These are phyloP conservation scores for Pangasius macronema DNA, from an alignment of 2,797 vertebrate genomes.

Conservation along the genomic window DNA sequence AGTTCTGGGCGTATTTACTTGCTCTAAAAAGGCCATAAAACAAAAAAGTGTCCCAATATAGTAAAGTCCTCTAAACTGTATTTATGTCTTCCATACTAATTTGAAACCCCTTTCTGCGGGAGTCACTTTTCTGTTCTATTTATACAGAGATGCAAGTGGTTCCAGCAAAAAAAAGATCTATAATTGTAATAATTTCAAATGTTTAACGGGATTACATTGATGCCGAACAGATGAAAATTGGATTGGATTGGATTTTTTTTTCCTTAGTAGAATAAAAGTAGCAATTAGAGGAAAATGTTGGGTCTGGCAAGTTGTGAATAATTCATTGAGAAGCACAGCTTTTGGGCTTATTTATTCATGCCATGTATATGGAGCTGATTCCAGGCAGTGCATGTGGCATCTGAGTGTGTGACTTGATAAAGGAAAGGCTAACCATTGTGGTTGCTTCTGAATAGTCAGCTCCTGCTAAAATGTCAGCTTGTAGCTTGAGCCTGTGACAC, in stretches of 20 bases:
- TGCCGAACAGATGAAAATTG: not conserved
- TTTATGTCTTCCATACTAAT: not conserved
- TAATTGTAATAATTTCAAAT: not conserved
- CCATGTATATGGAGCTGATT: conserved; percentile 64
- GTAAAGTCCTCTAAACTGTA: not conserved
- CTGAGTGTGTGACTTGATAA: conserved; percentile 41
- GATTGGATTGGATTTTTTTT: not conserved
- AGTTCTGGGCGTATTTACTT: not conserved
- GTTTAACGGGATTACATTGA: not conserved
- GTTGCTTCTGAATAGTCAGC: conserved; percentile 36
- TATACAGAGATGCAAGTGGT: not conserved
- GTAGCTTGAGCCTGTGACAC: not conserved
- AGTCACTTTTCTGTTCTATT: not conserved
- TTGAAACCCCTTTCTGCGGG: not conserved
- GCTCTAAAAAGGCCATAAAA: not conserved
- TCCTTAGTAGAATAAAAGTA: not conserved
- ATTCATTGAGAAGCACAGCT: conserved; percentile 63
- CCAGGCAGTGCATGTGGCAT: conserved; percentile 68
- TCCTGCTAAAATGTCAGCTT: conserved; percentile 39
- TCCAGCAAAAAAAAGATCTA: not conserved
- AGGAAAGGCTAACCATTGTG: conserved; percentile 25
- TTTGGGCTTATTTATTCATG: conserved; percentile 69
- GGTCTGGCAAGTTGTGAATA: not conserved
- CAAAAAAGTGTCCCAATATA: not conserved
- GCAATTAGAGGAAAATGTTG: not conserved